Conservation (phyloP, 2,888 invertebrate species). For the Ophraella communa region DNA sequence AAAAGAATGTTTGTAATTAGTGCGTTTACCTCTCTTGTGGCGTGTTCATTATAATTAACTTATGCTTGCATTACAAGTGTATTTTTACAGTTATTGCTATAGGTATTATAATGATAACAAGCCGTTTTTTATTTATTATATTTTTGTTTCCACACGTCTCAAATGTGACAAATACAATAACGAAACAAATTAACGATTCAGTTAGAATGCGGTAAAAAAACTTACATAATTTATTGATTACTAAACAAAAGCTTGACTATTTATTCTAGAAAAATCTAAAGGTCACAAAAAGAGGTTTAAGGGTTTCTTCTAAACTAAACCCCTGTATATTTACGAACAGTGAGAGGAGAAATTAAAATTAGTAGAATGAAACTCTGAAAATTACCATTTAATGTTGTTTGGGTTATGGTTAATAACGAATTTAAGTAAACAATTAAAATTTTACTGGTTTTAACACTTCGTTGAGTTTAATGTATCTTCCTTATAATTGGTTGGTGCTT, state of each 20-base stretch:
- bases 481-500: neutral
- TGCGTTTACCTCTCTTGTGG: constrained; percentile 37
- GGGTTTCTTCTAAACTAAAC: too few relatives aligned
- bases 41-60: constrained; percentile 29
- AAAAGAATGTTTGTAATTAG: constrained; percentile 28
- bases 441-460: constrained; percentile 24
- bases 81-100: constrained; percentile 28
- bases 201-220: too few relatives aligned
- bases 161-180: too few relatives aligned
- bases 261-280: too few relatives aligned
- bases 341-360: constrained; percentile 29
- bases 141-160: too few relatives aligned
- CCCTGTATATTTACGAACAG: neutral
- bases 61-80: constrained; percentile 21
- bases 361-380: constrained; percentile 31
- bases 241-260: too few relatives aligned
- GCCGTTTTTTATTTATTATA: neutral
- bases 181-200: too few relatives aligned
- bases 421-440: constrained; percentile 32
- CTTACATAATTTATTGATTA: too few relatives aligned
- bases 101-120: constrained; percentile 24
- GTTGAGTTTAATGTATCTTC: constrained; percentile 11
- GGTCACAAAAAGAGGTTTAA: too few relatives aligned
- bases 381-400: constrained; percentile 21
- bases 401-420: constrained; percentile 29